These are phyloP conservation scores for Steinernema khuongi DNA, from an alignment of 1,140 invertebrate species.

Conservation along the genomic window DNA sequence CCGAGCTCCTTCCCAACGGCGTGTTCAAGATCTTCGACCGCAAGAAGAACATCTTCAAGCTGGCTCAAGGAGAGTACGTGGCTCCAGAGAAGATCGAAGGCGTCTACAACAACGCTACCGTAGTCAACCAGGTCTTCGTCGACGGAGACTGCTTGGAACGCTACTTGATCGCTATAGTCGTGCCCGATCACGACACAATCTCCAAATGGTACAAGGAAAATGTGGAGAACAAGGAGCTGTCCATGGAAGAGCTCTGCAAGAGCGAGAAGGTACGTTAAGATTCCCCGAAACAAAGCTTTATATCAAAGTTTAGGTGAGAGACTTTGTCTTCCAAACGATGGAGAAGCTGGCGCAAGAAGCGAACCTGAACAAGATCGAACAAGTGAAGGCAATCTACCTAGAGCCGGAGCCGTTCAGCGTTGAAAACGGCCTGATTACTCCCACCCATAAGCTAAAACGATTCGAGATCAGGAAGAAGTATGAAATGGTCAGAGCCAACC, in stretches of 20 bases:
- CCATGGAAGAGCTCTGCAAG: constrained; percentile 45
- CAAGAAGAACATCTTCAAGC: constrained; percentile 64
- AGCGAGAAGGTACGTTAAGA: constrained; percentile 35
- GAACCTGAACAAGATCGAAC: constrained; percentile 55
- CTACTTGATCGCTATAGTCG: constrained; percentile 30
- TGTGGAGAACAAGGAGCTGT: constrained; percentile 13
- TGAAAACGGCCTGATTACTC: constrained; percentile 93
- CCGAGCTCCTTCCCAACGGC: constrained; percentile 59
- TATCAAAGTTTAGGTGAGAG: constrained; percentile 23
- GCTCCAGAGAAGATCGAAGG: constrained; percentile 98
- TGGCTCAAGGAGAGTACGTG: constrained; percentile 81
- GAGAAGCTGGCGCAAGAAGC: constrained; percentile 44
- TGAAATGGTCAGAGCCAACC: constrained; percentile 35
- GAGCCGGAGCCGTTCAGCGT: constrained; percentile 73
- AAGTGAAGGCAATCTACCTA: constrained; percentile 30
- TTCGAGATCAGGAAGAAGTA: constrained; percentile 50
- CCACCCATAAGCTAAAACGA: constrained; percentile 74
- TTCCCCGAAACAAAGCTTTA: not conserved
- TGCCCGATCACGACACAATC: constrained; percentile 41
- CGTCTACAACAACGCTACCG: constrained; percentile 83
- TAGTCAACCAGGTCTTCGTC: constrained; percentile 90
- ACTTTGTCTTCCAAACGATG: constrained; percentile 43
- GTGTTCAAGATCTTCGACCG: constrained; percentile 63
- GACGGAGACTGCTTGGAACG: constrained; percentile 75
- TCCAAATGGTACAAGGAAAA: constrained; percentile 37